Evolutionary conservation across 2,888 invertebrate species (phyloP), one percentile per base, ranked within the genome.

Genomic region (Zygothrica quintamaculata): DNA sequence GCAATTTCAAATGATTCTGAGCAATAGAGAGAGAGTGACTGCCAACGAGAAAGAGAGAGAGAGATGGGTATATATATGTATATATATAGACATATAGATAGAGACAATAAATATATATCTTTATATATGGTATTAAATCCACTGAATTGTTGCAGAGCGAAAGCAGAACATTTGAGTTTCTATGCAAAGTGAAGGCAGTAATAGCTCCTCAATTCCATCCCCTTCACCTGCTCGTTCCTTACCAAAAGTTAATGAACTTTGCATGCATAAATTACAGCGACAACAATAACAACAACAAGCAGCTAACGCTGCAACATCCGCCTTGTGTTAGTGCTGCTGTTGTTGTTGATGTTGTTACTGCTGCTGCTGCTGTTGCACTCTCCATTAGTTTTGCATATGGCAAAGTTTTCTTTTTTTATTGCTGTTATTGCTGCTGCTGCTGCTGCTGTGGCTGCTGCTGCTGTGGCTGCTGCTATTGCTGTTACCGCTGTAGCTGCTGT

Each of bases 1-100:
- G 79, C 82, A 80, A 79, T 78, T 80, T 78, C 46, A 33, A 73
- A 76, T 76, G 62, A 78, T 81, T 79, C 82, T 79, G 74, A 69
- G 42, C 55, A 51, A 53, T 58, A 31, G 26, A 25, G 33, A 58
- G 18, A 13, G 22, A n/a, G n/a, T n/a, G n/a, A 31, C 36, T 13
- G 11, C 25, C 25, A 31, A 26, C 36, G 18, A 16, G 9, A 31
- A 12, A 11, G 25, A 7, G 15, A 1, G 0, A 15, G 33, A 5
- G 7, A 16, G 7, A 12, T 18, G 9, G 9, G 5, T n/a, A 13
- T 11, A 26, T 34, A 37, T 26, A 48, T 26, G 55, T 48, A 18
- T 13, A 37, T n/a, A 18, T 18, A 31, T 22, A 3, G 18, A 22
- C 3, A 2, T 22, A 22, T 22, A 5, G 18, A 2, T 22, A 5